phyloP scores from a whole-genome alignment of 1,140 invertebrate genomes.

The Orius insidiosus region DNA sequence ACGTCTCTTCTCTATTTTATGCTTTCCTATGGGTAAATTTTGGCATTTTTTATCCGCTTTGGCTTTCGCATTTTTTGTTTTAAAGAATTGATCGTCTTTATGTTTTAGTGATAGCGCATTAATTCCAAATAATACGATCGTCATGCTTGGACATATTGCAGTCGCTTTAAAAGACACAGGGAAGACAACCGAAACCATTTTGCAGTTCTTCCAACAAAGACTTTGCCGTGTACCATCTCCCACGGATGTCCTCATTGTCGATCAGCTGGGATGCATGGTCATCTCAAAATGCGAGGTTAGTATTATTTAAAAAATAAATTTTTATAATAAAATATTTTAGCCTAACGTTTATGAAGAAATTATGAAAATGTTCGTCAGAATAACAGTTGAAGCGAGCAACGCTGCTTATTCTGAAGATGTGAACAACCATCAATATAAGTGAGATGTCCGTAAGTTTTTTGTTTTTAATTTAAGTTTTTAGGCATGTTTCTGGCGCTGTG shows the following conservation, averaged over 20 bases:
- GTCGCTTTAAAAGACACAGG: slow-evolving; percentile 83
- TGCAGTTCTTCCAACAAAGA: slow-evolving; percentile 93
- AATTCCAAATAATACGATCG: slow-evolving; percentile 90
- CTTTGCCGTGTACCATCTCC: slow-evolving; percentile 75
- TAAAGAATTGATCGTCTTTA: slow-evolving; percentile 10
- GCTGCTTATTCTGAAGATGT: slow-evolving; percentile 70
- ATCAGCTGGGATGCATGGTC: slow-evolving; percentile 93
- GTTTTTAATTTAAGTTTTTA: slow-evolving; percentile 22
- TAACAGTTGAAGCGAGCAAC: slow-evolving; percentile 83
- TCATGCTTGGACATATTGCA: slow-evolving; percentile 92
- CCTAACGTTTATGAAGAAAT: slow-evolving; percentile 76
- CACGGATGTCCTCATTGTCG: slow-evolving; percentile 85
- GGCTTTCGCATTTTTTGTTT: neutral
- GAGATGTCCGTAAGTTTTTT: slow-evolving; percentile 14
- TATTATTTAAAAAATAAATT: too few relatives aligned
- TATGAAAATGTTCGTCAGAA: slow-evolving; percentile 93
- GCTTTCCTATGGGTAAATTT: neutral
- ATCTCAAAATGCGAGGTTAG: slow-evolving; percentile 69
- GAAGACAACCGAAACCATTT: slow-evolving; percentile 82
- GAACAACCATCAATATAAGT: slow-evolving; percentile 48
- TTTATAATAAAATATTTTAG: slow-evolving; percentile 28
- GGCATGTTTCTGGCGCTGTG: slow-evolving; percentile 85
- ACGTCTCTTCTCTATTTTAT: neutral
- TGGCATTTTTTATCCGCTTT: neutral
- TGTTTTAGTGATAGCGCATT: slow-evolving; percentile 61